A percentile compares a stretch with the other conserved stretches of the same genome.
phyloP scores from a whole-genome alignment of 2,888 invertebrate genomes.

The Nasonia oneida region DNA sequence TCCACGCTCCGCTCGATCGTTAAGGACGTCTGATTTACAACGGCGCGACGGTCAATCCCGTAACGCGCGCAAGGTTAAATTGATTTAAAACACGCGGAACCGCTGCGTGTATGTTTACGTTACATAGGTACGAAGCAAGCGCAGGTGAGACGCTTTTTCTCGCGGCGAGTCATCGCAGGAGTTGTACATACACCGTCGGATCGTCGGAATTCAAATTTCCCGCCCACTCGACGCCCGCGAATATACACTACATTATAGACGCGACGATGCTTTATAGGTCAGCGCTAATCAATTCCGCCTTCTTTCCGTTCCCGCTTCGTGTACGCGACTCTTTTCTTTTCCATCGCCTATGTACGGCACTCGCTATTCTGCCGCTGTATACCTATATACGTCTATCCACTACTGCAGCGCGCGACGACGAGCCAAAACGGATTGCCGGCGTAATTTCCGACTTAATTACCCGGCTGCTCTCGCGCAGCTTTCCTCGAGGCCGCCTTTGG shows the following conservation, averaged over 20 bases:
- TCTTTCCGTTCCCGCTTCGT: slow-evolving; percentile 26
- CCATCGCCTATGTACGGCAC: not conserved
- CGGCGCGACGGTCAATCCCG: not conserved
- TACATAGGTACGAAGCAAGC: too few species aligned
- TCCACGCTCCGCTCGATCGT: not conserved
- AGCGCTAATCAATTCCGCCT: slow-evolving; percentile 39
- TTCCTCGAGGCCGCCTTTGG: not conserved
- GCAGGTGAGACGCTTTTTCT: too few species aligned
- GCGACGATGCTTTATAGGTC: slow-evolving; percentile 2
- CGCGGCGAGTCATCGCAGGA: too few species aligned
- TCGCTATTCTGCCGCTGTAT: too few species aligned
- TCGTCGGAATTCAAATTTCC: not conserved
- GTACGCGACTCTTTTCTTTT: not conserved
- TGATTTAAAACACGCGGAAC: not conserved
- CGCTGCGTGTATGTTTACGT: not conserved
- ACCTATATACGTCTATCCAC: too few species aligned
- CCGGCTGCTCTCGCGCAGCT: too few species aligned
- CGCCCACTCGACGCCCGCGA: not conserved
- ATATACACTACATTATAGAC: not conserved
- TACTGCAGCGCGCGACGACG: not conserved
- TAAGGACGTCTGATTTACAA: slow-evolving; percentile 8
- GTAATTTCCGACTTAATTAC: slow-evolving; percentile 45
- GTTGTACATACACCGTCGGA: too few species aligned
- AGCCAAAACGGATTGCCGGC: slow-evolving; percentile 42
- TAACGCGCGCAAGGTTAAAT: not conserved